Percentiles rank a stretch among this genome's conserved stretches.
These are phyloP conservation scores for Balanococcus diminutus DNA, from an alignment of 2,888 invertebrate species.

Conservation along the genomic window DNA sequence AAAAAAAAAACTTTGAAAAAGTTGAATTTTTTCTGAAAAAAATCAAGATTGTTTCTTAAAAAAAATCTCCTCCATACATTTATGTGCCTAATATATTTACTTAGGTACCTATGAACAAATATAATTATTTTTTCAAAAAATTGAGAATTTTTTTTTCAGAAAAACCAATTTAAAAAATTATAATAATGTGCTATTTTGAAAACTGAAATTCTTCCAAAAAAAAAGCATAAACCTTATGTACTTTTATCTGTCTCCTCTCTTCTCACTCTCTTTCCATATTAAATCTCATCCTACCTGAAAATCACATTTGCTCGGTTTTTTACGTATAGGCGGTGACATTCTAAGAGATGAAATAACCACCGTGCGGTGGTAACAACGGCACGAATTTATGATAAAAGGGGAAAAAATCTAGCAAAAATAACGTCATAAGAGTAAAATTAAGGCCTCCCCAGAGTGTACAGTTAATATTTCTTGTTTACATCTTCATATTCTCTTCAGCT, in stretches of 20 bases:
- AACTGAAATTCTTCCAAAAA: too few relatives aligned
- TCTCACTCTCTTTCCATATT: not conserved
- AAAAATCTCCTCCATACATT: too few relatives aligned
- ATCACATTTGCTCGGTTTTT: not conserved
- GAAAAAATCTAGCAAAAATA: slow-evolving; percentile 35
- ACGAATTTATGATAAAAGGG: slow-evolving; percentile 1
- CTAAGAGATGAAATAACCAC: not conserved
- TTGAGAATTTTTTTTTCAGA: too few relatives aligned
- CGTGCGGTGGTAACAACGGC: not conserved
- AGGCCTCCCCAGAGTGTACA: slow-evolving; percentile 17
- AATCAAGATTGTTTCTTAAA: too few relatives aligned
- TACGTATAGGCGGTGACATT: not conserved
- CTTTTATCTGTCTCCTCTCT: not conserved
- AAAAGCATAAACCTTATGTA: too few relatives aligned
- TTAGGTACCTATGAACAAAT: too few relatives aligned
- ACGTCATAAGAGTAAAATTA: slow-evolving; percentile 47
- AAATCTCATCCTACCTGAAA: not conserved
- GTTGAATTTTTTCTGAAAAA: too few relatives aligned
- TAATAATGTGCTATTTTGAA: too few relatives aligned
- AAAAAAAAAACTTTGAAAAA: too few relatives aligned
- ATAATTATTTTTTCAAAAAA: too few relatives aligned
- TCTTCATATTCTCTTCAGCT: slow-evolving; percentile 35
- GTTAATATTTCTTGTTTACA: slow-evolving; percentile 45
- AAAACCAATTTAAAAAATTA: too few relatives aligned
- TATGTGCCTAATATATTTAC: too few relatives aligned